phyloP scores from a whole-genome alignment of 1,140 invertebrate genomes.

The Physella acuta region DNA sequence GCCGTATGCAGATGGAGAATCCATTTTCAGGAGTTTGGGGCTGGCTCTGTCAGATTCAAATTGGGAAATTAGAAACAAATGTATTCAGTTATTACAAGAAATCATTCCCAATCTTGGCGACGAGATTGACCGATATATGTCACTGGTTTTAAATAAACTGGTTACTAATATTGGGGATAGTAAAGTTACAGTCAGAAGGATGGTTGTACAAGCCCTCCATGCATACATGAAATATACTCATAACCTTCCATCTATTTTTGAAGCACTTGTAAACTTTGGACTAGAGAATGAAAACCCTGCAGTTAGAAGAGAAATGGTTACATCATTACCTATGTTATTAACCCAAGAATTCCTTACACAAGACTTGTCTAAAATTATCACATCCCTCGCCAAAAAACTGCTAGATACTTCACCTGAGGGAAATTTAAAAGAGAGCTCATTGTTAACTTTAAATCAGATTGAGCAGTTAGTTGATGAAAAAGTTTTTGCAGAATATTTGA shows the following conservation, averaged over 20 bases:
- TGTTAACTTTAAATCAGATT: conserved; percentile 54
- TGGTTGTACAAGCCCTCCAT: conserved; percentile 56
- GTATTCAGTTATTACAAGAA: conserved; percentile 55
- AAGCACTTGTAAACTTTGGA: conserved; percentile 51
- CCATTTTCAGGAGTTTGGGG: conserved; percentile 54
- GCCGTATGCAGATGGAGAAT: conserved; percentile 51
- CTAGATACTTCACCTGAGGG: conserved; percentile 50
- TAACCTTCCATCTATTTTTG: conserved; percentile 46
- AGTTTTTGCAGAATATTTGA: conserved; percentile 51
- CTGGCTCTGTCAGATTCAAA: conserved; percentile 49
- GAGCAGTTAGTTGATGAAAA: conserved; percentile 49
- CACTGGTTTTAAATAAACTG: conserved; percentile 50
- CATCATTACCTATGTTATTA: conserved; percentile 57
- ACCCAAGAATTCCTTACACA: conserved; percentile 55
- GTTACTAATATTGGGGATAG: conserved; percentile 56
- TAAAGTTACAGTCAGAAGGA: conserved; percentile 53
- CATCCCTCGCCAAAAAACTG: conserved; percentile 54
- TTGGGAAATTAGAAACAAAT: conserved; percentile 58
- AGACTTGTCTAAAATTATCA: conserved; percentile 53
- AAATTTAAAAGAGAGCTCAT: conserved; percentile 47
- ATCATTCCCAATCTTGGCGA: conserved; percentile 54
- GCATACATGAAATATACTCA: conserved; percentile 57
- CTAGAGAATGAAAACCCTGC: conserved; percentile 52
- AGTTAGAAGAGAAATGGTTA: conserved; percentile 52
- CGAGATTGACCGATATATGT: conserved; percentile 56